These are phyloP conservation scores for Limnephilus rhombicus DNA, from an alignment of 2,888 invertebrate species.

Conservation along the genomic window DNA sequence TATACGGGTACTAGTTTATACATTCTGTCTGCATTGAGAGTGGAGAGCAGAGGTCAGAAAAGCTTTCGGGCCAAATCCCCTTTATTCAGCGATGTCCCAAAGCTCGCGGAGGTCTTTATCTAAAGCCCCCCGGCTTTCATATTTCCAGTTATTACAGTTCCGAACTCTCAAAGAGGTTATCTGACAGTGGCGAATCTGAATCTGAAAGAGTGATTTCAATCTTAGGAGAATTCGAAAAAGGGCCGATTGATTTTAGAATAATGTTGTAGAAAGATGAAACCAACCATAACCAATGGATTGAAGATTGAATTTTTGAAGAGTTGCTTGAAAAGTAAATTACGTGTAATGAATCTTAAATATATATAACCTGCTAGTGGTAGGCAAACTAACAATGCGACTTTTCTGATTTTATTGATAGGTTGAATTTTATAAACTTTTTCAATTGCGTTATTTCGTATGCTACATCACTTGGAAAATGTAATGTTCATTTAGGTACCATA, in stretches of 20 bases:
- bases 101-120: neutral
- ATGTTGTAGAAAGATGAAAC: neutral
- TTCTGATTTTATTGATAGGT: too few species aligned
- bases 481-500: too few species aligned
- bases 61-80: neutral
- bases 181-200: neutral
- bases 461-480: too few species aligned
- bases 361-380: too few species aligned
- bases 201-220: neutral
- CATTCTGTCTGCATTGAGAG: neutral
- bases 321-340: neutral
- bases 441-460: too few species aligned
- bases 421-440: too few species aligned
- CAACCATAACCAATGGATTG: neutral
- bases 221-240: neutral
- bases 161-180: neutral
- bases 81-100: neutral
- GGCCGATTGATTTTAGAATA: neutral
- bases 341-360: neutral
- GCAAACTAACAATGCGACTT: too few species aligned
- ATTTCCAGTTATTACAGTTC: slow-evolving; percentile 6
- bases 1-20: neutral
- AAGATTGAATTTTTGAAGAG: neutral
- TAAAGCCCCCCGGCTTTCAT: neutral
- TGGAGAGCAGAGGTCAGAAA: neutral